Evolutionary conservation across 2,888 invertebrate genomes (phyloP).

Genomic region (Belgica antarctica): DNA sequence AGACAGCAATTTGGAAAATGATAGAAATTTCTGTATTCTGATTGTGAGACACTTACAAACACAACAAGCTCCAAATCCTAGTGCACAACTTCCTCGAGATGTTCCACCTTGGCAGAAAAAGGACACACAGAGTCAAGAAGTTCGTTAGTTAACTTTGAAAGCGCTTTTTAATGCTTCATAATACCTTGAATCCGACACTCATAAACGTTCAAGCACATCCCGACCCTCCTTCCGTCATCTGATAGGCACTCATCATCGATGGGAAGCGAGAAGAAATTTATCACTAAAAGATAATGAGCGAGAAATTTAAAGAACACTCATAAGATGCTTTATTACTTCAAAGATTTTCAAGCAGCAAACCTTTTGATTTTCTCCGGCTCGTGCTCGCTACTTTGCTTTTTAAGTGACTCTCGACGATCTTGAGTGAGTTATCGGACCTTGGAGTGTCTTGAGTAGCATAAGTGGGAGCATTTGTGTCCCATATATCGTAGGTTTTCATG

Average conservation of each 20-base stretch:
- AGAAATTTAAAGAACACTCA: background rate
- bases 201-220: conserved; percentile 79
- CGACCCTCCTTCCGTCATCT: conserved; percentile 66
- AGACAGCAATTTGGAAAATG: no score
- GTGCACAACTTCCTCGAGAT: conserved; percentile 74
- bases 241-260: conserved; percentile 78
- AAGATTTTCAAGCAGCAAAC: conserved; percentile 16
- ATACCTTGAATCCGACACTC: conserved; percentile 72
- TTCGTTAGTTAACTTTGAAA: no score
- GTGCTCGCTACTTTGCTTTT: background rate
- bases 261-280: conserved; percentile 81
- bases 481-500: conserved; percentile 52
- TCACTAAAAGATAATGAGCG: conserved; percentile 61
- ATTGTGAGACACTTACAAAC: conserved; percentile 65
- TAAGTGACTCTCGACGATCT: background rate
- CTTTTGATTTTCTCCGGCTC: conserved; percentile 36
- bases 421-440: background rate
- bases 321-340: background rate
- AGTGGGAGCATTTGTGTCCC: conserved; percentile 47
- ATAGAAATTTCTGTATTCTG: background rate
- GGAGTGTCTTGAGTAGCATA: no score
- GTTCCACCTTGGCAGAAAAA: conserved; percentile 50
- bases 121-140: no score
- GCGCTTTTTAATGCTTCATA: conserved; percentile 11
- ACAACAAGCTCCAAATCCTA: conserved; percentile 83